These are phyloP conservation scores for Synanceia verrucosa DNA, from an alignment of 2,797 vertebrate genomes.

Conservation along the genomic window DNA sequence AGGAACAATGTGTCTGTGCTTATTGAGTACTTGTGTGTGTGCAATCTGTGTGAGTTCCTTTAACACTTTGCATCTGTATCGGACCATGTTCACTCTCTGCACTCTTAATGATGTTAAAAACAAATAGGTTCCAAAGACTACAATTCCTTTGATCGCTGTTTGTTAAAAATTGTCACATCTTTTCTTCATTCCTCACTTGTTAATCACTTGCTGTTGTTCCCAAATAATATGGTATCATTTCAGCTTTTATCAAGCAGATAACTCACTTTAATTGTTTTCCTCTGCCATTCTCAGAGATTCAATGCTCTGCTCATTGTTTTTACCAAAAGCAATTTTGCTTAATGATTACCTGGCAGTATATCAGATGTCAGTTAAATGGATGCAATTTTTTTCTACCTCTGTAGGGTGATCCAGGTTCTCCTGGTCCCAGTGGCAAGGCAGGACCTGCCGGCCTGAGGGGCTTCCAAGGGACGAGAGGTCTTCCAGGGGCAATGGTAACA, in stretches of 20 bases:
- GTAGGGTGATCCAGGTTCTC: constrained; percentile 95
- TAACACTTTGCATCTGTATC: not conserved
- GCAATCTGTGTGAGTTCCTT: not conserved
- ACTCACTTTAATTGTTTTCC: constrained; percentile 17
- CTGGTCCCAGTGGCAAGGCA: constrained; percentile 89
- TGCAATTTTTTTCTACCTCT: constrained; percentile 15
- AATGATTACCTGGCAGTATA: not conserved
- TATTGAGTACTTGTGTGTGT: too few relatives aligned
- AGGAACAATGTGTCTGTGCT: not conserved
- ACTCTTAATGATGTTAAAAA: not conserved
- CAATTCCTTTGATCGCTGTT: not conserved
- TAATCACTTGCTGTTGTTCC: constrained; percentile 26
- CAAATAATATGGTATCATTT: constrained; percentile 21
- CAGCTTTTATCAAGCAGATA: constrained; percentile 26
- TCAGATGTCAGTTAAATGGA: constrained; percentile 4
- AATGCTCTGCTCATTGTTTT: constrained; percentile 16
- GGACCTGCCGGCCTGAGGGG: constrained; percentile 94
- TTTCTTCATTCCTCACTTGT: constrained; percentile 2
- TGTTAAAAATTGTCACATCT: not conserved
- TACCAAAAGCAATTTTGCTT: constrained; percentile 6
- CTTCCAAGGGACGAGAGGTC: constrained; percentile 94
- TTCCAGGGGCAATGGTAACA: constrained; percentile 92
- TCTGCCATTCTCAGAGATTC: not conserved
- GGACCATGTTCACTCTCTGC: not conserved
- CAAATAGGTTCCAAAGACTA: not conserved